Base-by-base conservation (phyloP, 2,888 invertebrate species). In the Drosophila siamana region DNA sequence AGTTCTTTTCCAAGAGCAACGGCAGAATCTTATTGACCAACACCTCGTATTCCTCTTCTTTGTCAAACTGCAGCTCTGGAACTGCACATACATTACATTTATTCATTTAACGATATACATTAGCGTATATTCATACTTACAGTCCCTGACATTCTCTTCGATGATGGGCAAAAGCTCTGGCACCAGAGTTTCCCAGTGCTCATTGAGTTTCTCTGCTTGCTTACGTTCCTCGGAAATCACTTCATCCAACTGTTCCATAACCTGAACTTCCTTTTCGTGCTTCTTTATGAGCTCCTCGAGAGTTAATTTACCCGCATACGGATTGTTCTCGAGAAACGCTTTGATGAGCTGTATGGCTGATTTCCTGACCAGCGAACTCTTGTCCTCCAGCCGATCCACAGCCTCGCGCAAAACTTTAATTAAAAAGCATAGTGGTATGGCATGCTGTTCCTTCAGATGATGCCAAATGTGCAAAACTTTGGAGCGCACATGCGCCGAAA, bases 381-480 rank as follows among this genome's bases (percentile, higher is more conserved):
- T 97, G 91, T 99, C 99, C 57, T 94, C 93, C 41, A 99, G 92
- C 19, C 98, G 95, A 6, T 94, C 94, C 9, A 95, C 94, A 0
- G 94, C 93, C 30, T 95, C 93, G 75, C 94, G 93, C 51, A 98
- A 92, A 41, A 98, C 94, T 8, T 93, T 92, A 22, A 94, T 94
- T 87, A 96, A 95, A 64, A 95, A 93, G 5, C 93, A 93, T 43
- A 97, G 93, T 0, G 98, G 98, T 41, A 98, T 94, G 2, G 96
- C 95, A 87, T 95, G 95, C 81, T 96, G 95, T 55, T 95, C 94
- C 81, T 97, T 96, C 64, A 99, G 93, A 47, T 94, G 94, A 75
- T 95, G 94, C 96, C 97, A 97, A 70, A 96, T 95, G 90, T 97
- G 96, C 36, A 98, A 77, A 63, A 95, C 96, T 93, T 96, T 97